These are phyloP conservation scores for Lumbricus terrestris DNA, from an alignment of 2,888 invertebrate species.

Conservation along the genomic window DNA sequence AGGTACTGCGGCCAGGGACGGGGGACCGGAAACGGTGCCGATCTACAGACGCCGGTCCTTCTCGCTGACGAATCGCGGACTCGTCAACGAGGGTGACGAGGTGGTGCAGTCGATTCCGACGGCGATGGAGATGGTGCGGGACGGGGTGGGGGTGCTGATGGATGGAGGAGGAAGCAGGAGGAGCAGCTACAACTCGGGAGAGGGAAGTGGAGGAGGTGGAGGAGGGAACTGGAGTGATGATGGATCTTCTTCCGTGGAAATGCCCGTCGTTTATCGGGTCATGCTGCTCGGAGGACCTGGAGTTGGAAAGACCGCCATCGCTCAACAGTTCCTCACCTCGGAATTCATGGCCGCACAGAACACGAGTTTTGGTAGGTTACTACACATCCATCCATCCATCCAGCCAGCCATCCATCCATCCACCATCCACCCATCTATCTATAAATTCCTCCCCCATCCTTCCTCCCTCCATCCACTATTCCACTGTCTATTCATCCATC, in stretches of 20 bases:
- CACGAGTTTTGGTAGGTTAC: slow-evolving; percentile 38
- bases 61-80: slow-evolving; percentile 33
- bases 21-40: background rate
- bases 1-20: background rate
- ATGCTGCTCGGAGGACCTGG: slow-evolving; percentile 38
- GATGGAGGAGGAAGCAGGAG: background rate
- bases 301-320: slow-evolving; percentile 38
- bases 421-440: background rate
- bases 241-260: background rate
- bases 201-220: slow-evolving; percentile 6
- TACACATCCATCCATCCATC: background rate
- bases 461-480: too few relatives aligned
- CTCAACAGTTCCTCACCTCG: slow-evolving; percentile 39
- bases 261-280: slow-evolving; percentile 26
- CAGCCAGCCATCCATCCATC: slow-evolving; percentile 18
- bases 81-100: slow-evolving; percentile 37
- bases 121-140: background rate
- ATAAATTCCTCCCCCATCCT: too few relatives aligned
- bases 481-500: too few relatives aligned
- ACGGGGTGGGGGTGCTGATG: background rate
- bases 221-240: background rate
- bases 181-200: background rate
- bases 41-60: slow-evolving; percentile 36
- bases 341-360: slow-evolving; percentile 40
- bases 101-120: slow-evolving; percentile 20